Conservation (phyloP, 2,113 vertebrate genomes). For the Seriola aureovittata region DNA sequence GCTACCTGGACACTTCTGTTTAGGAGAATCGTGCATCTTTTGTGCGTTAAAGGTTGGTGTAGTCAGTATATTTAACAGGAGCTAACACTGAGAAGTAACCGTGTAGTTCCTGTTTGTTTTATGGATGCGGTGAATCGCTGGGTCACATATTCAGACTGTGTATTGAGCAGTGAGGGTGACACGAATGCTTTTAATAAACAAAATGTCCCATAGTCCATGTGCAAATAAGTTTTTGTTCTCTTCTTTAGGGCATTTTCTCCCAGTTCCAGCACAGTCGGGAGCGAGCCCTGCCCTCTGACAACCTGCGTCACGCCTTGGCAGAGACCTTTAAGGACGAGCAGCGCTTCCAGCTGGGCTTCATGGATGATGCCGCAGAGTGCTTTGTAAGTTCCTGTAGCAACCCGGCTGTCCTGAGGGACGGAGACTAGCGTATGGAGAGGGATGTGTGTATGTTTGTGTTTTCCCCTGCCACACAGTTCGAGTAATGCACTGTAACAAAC, state of each 20-base stretch:
- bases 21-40: constrained; percentile 97
- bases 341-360: constrained; percentile 97
- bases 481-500: constrained; percentile 64
- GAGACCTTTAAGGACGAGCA: constrained; percentile 98
- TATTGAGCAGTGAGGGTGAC: constrained; percentile 21
- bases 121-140: neutral
- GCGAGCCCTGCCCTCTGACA: constrained; percentile 95
- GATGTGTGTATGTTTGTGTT: constrained; percentile 44
- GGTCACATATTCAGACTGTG: constrained; percentile 13
- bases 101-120: neutral
- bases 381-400: constrained; percentile 90
- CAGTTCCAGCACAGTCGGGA: constrained; percentile 97
- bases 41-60: constrained; percentile 95
- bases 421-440: neutral
- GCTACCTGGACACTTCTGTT: constrained; percentile 93
- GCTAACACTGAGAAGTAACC: neutral
- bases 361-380: constrained; percentile 99
- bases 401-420: constrained; percentile 29
- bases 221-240: constrained; percentile 32
- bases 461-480: constrained; percentile 27
- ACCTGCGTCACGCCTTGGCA: constrained; percentile 93
- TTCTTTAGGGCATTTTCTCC: constrained; percentile 91
- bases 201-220: constrained; percentile 2
- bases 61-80: neutral
- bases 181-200: constrained; percentile 26